Evolutionary conservation across 1,140 invertebrate species (phyloP).

Genomic region (Reticulitermes speratus): DNA sequence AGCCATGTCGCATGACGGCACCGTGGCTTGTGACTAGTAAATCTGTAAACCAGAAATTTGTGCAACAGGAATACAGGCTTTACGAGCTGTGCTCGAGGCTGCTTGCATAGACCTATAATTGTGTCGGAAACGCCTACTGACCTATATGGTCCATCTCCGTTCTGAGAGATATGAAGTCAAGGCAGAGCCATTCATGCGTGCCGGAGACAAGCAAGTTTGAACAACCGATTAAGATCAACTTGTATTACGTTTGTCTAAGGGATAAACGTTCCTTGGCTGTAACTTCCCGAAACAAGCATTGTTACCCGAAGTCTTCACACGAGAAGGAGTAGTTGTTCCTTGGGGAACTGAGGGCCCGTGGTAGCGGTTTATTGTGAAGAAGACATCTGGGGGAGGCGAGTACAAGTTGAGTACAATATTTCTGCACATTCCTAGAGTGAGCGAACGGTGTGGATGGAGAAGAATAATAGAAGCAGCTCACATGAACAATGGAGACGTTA

Average conservation of each 20-base stretch:
- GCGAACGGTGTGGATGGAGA: neutral
- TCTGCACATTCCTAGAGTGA: neutral
- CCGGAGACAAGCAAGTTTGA: neutral
- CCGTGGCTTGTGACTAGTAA: no score
- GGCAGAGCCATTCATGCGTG: neutral
- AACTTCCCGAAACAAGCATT: slow-evolving; percentile 9
- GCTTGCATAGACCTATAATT: no score
- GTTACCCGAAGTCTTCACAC: neutral
- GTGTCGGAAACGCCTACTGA: neutral
- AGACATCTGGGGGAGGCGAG: neutral
- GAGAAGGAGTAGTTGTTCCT: neutral
- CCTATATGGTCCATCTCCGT: neutral
- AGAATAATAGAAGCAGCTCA: slow-evolving; percentile 4
- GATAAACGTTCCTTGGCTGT: neutral
- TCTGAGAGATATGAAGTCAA: no score
- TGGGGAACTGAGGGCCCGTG: neutral
- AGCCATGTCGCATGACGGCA: no score
- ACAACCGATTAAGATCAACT: slow-evolving; percentile 15
- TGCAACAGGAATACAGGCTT: no score
- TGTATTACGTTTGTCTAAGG: slow-evolving; percentile 6
- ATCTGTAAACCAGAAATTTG: no score
- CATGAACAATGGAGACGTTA: slow-evolving; percentile 14
- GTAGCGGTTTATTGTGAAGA: slow-evolving; percentile 1
- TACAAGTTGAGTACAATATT: neutral
- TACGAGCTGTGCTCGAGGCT: no score